Evolutionary conservation across 2,797 vertebrate species (phyloP).

Genomic region (Cygnus olor): DNA sequence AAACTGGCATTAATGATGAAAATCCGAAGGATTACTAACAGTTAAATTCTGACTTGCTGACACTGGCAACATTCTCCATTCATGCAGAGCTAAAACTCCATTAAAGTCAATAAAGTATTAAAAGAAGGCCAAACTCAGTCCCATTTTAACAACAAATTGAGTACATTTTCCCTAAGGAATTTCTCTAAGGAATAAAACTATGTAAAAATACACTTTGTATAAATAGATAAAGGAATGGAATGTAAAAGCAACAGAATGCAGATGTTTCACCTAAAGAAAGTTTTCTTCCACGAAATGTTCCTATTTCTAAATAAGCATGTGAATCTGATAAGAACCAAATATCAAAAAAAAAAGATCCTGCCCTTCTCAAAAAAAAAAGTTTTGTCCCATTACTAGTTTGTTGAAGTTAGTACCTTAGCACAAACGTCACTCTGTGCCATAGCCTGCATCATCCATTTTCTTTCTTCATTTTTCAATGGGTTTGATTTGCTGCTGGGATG

Average conservation of each 20-base stretch:
- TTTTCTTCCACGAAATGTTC: neutral
- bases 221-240: neutral
- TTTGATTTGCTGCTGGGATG: slow-evolving; percentile 8
- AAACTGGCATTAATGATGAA: neutral
- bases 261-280: neutral
- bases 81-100: neutral
- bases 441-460: neutral
- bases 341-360: neutral
- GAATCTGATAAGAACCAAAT: neutral
- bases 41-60: neutral
- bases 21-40: neutral
- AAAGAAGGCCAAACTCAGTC: neutral
- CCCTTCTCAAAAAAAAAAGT: neutral
- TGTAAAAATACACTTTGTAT: neutral
- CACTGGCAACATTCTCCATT: neutral
- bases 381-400: neutral
- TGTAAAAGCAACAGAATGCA: neutral
- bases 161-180: neutral
- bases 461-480: neutral
- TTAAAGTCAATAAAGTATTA: neutral
- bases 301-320: neutral
- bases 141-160: neutral
- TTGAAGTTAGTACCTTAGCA: slow-evolving; percentile 42
- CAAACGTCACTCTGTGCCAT: accelerated
- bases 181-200: neutral